These are phyloP conservation scores for Hirtodrosophila duncani DNA, from an alignment of 2,888 invertebrate species.

Conservation along the genomic window DNA sequence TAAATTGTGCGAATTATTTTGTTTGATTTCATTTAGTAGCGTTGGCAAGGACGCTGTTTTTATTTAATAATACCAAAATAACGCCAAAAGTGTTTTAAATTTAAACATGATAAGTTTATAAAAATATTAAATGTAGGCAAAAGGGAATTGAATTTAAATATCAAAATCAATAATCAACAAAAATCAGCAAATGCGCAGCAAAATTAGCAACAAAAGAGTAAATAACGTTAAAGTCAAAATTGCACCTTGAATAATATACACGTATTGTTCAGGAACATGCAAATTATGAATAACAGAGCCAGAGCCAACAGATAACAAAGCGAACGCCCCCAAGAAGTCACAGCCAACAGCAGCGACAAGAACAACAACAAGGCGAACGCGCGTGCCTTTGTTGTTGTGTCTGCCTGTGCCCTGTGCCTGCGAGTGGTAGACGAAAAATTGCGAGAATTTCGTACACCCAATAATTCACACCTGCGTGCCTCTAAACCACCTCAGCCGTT, in stretches of 20 bases:
- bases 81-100: too few species aligned
- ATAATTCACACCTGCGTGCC: conserved; percentile 21
- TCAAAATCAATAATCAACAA: conserved; percentile 54
- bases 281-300: conserved; percentile 34
- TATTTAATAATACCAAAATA: too few species aligned
- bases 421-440: conserved; percentile 5
- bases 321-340: conserved; percentile 42
- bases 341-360: conserved; percentile 9
- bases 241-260: conserved; percentile 33
- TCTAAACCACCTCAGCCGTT: conserved; percentile 18
- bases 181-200: conserved; percentile 15
- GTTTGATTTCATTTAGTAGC: conserved; percentile 2
- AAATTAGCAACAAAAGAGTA: not conserved
- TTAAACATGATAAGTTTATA: too few species aligned
- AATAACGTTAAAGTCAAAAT: conserved; percentile 21
- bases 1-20: conserved; percentile 26
- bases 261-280: conserved; percentile 39
- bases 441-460: not conserved
- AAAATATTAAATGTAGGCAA: not conserved
- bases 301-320: conserved; percentile 50
- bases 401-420: too few species aligned
- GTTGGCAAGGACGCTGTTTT: too few species aligned
- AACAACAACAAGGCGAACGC: conserved; percentile 30
- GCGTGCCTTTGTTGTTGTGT: conserved; percentile 48
- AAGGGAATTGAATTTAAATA: not conserved